A percentile compares a stretch with the other conserved stretches of the same genome.
Conservation (phyloP, 2,113 vertebrate species). For the human (Homo sapiens) region DNA sequence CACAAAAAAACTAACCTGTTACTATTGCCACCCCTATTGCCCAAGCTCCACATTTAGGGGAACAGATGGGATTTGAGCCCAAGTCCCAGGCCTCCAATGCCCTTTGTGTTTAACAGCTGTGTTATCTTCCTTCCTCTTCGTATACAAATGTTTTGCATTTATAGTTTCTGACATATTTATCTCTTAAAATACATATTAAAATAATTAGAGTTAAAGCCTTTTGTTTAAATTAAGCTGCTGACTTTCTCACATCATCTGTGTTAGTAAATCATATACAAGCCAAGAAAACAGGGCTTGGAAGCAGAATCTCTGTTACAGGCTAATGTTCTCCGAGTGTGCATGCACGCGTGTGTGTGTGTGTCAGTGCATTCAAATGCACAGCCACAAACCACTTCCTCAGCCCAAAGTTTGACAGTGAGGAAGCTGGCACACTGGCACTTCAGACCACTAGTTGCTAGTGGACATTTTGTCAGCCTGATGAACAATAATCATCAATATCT, state of each 20-base stretch:
- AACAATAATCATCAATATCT: background rate
- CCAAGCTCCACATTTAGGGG: background rate
- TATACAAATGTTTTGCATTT: background rate
- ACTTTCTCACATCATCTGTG: background rate
- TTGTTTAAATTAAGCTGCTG: conserved; percentile 37
- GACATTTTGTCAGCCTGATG: background rate
- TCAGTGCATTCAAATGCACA: background rate
- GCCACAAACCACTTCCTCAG: background rate
- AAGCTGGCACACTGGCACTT: background rate
- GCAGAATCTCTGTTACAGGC: background rate
- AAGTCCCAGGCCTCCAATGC: background rate
- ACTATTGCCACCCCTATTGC: background rate
- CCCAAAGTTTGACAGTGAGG: background rate
- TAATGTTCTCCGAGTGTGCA: background rate
- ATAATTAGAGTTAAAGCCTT: background rate
- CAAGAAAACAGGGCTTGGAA: background rate
- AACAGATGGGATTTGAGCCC: background rate
- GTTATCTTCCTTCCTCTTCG: background rate
- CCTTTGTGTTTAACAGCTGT: background rate
- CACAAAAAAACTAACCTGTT: background rate
- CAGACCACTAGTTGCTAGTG: background rate
- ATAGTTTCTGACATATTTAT: background rate
- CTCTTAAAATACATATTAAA: background rate
- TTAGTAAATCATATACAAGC: background rate
- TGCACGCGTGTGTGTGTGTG: too few species aligned